Evolutionary conservation across 2,888 invertebrate species (phyloP), one percentile per base, ranked within the genome.

Genomic region (Tachina lurida): DNA sequence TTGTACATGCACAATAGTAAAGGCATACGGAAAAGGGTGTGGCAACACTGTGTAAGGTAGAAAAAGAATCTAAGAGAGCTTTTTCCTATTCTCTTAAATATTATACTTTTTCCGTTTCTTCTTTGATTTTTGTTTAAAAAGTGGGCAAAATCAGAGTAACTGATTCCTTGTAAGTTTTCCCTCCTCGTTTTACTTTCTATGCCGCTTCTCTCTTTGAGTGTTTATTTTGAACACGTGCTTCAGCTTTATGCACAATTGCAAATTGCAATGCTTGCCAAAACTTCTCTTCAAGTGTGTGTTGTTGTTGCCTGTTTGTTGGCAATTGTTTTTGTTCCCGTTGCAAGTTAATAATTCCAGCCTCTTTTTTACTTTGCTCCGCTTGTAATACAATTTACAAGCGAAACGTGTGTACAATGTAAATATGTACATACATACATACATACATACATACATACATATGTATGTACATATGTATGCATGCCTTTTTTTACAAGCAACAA

Each of bases 141-240:
- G n/a, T 13, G 17, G 31, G 12, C n/a, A 47, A 63, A 75, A 71
- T 77, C 65, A 65, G 65, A 77, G 56, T 83, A 49, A 49, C 22
- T 52, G 9, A 39, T 56, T 49, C 39, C 2, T 77, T 17, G 10
- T 49, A 8, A n/a, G 12, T 39, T 41, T n/a, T 68, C 17, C 12
- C 39, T 31, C 1, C 1, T 19, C 5, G 17, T 49, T 17, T 65
- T 31, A 9, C 8, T 70, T 39, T 22, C 43, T 41, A 7, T 31
- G 31, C 2, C 15, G n/a, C 15, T 77, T 47, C 71, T 39, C 78
- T 84, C 81, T 86, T 86, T 83, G 83, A 86, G 86, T 86, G 83
- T 75, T 22, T 67, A 86, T 83, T 86, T 86, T 58, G 76, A 86
- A 86, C 86, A 86, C 86, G 86, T 86, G 86, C 86, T 86, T 86